Percentiles rank a stretch among this genome's conserved stretches.
Conservation (phyloP, 2,888 invertebrate genomes). For the Eupithecia dodoneata region DNA sequence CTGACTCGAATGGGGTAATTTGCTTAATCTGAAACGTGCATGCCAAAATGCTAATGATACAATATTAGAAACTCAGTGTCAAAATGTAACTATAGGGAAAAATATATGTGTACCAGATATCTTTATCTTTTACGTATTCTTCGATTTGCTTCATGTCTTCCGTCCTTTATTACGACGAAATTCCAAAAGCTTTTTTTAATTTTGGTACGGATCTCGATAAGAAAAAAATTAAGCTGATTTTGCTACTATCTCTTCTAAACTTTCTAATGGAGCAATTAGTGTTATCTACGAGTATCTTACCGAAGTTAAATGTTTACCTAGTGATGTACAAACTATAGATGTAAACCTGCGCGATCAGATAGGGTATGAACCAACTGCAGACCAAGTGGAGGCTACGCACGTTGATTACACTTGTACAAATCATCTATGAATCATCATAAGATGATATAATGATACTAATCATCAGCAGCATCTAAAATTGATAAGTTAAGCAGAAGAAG, state of each 20-base stretch:
- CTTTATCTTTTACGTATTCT: constrained; percentile 62
- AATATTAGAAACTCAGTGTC: constrained; percentile 69
- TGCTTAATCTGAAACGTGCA: constrained; percentile 59
- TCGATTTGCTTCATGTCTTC: constrained; percentile 79
- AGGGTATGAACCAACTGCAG: constrained; percentile 3
- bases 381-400: not conserved
- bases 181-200: constrained; percentile 50
- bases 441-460: not conserved
- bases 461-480: not conserved
- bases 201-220: constrained; percentile 46
- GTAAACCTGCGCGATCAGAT: constrained; percentile 54
- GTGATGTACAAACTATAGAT: constrained; percentile 59
- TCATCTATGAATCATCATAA: no score
- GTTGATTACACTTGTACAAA: not conserved
- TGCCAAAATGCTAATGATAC: constrained; percentile 57
- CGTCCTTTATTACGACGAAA: constrained; percentile 74
- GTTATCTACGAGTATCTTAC: constrained; percentile 44
- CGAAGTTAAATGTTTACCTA: constrained; percentile 54
- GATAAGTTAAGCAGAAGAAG: not conserved
- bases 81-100: constrained; percentile 77
- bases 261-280: constrained; percentile 59
- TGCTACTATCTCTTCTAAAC: constrained; percentile 47
- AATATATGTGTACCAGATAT: constrained; percentile 59
- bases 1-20: constrained; percentile 60
- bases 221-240: constrained; percentile 41